A percentile compares a stretch with the other conserved stretches of the same genome.
Evolutionary conservation across 2,888 invertebrate species (phyloP).

Genomic region (Scrobipalpa atriplicella): DNA sequence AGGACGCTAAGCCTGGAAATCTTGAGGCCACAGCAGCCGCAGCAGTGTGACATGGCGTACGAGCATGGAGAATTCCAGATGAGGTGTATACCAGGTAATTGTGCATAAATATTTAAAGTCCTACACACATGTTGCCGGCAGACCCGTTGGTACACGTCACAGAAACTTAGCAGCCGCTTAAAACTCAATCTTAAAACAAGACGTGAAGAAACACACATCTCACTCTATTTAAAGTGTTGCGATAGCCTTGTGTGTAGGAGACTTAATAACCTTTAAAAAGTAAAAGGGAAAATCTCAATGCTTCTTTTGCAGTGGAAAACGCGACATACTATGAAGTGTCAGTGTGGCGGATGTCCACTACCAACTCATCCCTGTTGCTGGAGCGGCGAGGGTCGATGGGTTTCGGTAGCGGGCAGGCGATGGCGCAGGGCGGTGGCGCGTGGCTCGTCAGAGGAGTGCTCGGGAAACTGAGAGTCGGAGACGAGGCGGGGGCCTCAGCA

Average conservation of each 20-base stretch:
- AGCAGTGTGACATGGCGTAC: conserved; percentile 70
- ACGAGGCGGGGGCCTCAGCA: conserved; percentile 72
- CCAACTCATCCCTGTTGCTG: conserved; percentile 66
- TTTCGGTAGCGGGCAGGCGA: conserved; percentile 62
- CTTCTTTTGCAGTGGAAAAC: conserved; percentile 63
- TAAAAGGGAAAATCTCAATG: too few relatives aligned
- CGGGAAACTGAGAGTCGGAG: conserved; percentile 59
- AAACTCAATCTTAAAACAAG: too few relatives aligned
- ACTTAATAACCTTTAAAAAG: background rate
- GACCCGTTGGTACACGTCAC: too few relatives aligned
- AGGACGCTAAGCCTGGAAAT: conserved; percentile 63
- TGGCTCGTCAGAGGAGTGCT: conserved; percentile 63
- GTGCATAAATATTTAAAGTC: background rate
- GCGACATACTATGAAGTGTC: conserved; percentile 77
- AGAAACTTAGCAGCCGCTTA: too few relatives aligned
- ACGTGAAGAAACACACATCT: too few relatives aligned
- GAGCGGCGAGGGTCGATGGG: conserved; percentile 69
- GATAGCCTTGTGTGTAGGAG: background rate
- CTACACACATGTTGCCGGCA: too few relatives aligned
- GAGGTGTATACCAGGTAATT: conserved; percentile 72
- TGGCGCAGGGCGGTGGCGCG: conserved; percentile 52
- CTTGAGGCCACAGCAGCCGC: conserved; percentile 67
- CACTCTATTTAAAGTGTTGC: too few relatives aligned
- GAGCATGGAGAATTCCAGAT: conserved; percentile 74
- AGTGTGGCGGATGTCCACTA: conserved; percentile 72